Percentiles rank a stretch among this genome's conserved stretches.
Evolutionary conservation across 2,888 invertebrate species (phyloP).

Genomic region (Cantharis nigra): DNA sequence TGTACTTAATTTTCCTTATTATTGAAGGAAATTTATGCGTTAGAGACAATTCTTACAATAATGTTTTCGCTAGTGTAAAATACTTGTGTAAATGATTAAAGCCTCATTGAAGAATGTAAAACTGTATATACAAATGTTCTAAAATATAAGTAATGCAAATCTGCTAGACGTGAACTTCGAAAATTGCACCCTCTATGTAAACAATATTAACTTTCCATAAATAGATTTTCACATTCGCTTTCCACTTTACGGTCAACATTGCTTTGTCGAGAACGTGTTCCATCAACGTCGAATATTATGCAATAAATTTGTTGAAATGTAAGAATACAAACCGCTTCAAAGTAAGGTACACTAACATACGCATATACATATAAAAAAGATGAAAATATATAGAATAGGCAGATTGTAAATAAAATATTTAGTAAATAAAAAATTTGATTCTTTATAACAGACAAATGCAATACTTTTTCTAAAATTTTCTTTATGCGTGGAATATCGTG

Average conservation of each 20-base stretch:
- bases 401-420: background rate
- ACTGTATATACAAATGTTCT: constrained; percentile 1
- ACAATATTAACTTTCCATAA: constrained; percentile 26
- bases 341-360: background rate
- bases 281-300: constrained; percentile 10
- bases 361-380: background rate
- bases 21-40: background rate
- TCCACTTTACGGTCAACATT: constrained; percentile 20
- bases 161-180: constrained; percentile 14
- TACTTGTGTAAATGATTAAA: background rate
- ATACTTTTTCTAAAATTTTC: background rate
- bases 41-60: background rate
- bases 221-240: constrained; percentile 22
- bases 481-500: background rate
- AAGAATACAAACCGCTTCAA: constrained; percentile 11
- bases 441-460: background rate
- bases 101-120: constrained; percentile 4
- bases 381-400: background rate
- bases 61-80: background rate
- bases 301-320: constrained; percentile 9
- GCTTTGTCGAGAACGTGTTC: constrained; percentile 16
- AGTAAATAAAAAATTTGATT: background rate
- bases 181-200: constrained; percentile 19
- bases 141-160: constrained; percentile 22
- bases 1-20: background rate